Evolutionary conservation across 2,797 vertebrate genomes (phyloP).

Genomic region (Manis pentadactyla): DNA sequence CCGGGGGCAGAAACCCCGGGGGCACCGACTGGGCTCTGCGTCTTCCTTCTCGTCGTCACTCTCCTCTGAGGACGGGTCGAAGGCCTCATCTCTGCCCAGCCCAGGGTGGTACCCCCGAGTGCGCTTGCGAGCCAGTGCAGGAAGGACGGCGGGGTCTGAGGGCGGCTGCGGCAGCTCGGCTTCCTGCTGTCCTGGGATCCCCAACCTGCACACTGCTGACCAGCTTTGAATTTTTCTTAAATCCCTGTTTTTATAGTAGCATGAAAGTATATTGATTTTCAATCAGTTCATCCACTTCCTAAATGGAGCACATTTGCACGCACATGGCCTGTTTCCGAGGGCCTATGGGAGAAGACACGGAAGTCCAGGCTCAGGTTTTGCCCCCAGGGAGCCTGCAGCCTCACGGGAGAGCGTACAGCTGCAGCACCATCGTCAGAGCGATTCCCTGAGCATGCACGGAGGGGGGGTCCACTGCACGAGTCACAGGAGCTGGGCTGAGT

Average conservation of each 20-base stretch:
- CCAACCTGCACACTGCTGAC: rapidly evolving
- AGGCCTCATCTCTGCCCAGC: background rate
- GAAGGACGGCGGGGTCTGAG: too few relatives aligned
- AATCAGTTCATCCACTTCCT: background rate
- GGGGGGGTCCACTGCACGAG: too few relatives aligned
- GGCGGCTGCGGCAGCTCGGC: too few relatives aligned
- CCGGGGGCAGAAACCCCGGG: rapidly evolving
- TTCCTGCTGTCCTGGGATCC: rapidly evolving
- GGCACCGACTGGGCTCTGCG: rapidly evolving
- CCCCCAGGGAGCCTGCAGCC: rapidly evolving
- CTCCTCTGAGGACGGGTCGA: background rate
- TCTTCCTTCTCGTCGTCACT: rapidly evolving
- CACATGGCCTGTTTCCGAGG: rapidly evolving
- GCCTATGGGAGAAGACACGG: background rate
- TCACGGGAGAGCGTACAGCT: rapidly evolving
- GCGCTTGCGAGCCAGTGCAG: background rate
- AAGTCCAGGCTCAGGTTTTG: background rate
- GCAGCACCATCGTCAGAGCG: rapidly evolving
- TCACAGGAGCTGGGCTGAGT: too few relatives aligned
- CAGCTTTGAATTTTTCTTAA: background rate
- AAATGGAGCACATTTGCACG: rapidly evolving
- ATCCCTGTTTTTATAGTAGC: background rate
- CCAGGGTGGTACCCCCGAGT: too few relatives aligned
- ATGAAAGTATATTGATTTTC: background rate
- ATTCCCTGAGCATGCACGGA: rapidly evolving